Base-by-base conservation (phyloP, 2,113 vertebrate genomes). In the Apeltes quadracus region DNA sequence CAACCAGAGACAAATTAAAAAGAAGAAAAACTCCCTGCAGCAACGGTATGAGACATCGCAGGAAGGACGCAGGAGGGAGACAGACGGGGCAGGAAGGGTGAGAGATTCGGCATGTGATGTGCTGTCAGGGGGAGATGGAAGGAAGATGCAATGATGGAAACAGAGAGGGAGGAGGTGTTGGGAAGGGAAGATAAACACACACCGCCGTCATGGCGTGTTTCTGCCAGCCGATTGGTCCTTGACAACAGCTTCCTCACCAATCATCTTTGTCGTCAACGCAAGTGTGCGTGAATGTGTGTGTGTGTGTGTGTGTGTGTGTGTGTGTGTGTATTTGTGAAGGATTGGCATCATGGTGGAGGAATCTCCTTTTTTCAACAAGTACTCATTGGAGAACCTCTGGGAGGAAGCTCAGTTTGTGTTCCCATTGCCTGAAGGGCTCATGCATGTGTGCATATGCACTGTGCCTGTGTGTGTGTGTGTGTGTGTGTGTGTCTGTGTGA, bases 291-390 rank as follows among this genome's bases (percentile, higher is more conserved):
- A 12, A 23, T 57, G 16, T 34, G 16, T 34, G 20, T 59, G 12
- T 25, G 57, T 61, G 7, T 2, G 22, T 61, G 14, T 10, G 62
- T 25, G 53, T 9, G 32, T 56, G 76, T 50, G 34, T 44, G 77
- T 71, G 56, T 25, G 53, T 9, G 32, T 56, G 76, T 50, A 39
- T 44, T 74, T 71, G 56, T 73, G 50, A 59, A 79, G 10, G 15
- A 62, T 55, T 87, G 75, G 84, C 62, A 76, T 81, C 81, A 87
- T 71, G 76, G 39, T 79, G 32, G 65, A 78, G 61, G 81, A 87
- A 86, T 86, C 72, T 81, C 44, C 54, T 77, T 71, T 29, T 25
- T 70, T 75, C 76, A 79, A 65, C 64, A 76, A 77, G 50, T 78
- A 15, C 29, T 79, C 41, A 65, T 29, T n/a, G 18, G 16, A 62